Evolutionary conservation across 2,888 invertebrate genomes (phyloP).

Genomic region (Caenorhabditis sulstoni): DNA sequence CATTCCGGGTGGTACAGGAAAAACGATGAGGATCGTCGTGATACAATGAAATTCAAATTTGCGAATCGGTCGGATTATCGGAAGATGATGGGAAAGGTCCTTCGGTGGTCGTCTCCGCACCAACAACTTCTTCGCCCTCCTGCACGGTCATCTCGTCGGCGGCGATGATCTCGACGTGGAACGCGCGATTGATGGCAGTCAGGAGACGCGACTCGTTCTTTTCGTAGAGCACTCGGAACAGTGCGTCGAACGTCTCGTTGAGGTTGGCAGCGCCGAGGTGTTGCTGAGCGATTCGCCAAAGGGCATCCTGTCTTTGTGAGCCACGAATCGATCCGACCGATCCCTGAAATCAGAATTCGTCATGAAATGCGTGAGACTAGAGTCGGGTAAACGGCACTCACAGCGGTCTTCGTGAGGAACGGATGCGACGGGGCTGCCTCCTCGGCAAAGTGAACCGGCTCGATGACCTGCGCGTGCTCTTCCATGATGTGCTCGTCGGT

Average conservation of each 20-base stretch:
- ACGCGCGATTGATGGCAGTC: constrained; percentile 49
- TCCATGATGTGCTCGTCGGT: too few relatives aligned
- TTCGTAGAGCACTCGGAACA: constrained; percentile 63
- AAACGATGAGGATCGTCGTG: too few relatives aligned
- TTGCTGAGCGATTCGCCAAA: constrained; percentile 59
- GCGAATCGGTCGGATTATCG: too few relatives aligned
- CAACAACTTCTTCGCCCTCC: constrained; percentile 5
- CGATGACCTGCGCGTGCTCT: too few relatives aligned
- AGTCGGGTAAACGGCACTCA: neutral
- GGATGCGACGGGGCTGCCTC: neutral
- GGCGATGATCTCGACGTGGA: constrained; percentile 35
- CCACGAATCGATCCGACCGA: constrained; percentile 41
- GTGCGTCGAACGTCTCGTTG: constrained; percentile 62
- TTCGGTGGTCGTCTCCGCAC: too few relatives aligned
- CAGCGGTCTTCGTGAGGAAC: constrained; percentile 2
- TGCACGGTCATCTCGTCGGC: neutral
- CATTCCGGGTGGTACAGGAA: too few relatives aligned
- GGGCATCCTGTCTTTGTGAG: constrained; percentile 38
- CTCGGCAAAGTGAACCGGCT: too few relatives aligned
- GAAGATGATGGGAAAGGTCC: too few relatives aligned
- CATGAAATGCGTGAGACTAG: too few relatives aligned
- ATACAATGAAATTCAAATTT: too few relatives aligned
- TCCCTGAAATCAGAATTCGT: constrained; percentile 1
- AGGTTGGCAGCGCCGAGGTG: constrained; percentile 43
- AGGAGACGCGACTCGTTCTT: constrained; percentile 64